phyloP scores from a whole-genome alignment of 2,113 vertebrate genomes.

The Sphyrna mokarran region DNA sequence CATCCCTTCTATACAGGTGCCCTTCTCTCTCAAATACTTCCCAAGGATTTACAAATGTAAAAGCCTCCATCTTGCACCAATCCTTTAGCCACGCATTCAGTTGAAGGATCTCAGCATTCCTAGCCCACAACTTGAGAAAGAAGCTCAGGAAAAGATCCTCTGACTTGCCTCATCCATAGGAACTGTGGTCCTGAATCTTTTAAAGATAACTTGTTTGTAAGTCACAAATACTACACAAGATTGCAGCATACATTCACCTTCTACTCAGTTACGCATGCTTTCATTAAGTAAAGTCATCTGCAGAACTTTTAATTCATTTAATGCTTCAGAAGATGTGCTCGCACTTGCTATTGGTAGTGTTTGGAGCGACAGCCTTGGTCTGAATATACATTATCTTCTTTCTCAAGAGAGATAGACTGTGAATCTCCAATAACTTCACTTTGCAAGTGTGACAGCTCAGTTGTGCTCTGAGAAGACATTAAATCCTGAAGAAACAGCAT shows the following conservation, averaged over 20 bases:
- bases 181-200: too few relatives aligned
- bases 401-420: neutral
- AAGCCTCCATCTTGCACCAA: too few relatives aligned
- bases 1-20: too few relatives aligned
- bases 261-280: slow-evolving; percentile 34
- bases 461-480: slow-evolving; percentile 14
- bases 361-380: slow-evolving; percentile 85
- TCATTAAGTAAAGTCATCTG: slow-evolving; percentile 63
- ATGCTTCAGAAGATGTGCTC: slow-evolving; percentile 45
- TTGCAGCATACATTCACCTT: neutral
- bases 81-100: too few relatives aligned
- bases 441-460: neutral
- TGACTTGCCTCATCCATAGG: neutral
- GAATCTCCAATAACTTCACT: neutral
- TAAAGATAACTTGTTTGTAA: neutral
- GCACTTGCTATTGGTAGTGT: slow-evolving; percentile 41
- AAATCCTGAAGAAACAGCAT: slow-evolving; percentile 48
- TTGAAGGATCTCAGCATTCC: too few relatives aligned
- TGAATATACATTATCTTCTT: slow-evolving; percentile 53
- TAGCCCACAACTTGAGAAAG: too few relatives aligned
- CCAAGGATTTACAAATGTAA: too few relatives aligned
- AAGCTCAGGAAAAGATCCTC: neutral
- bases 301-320: slow-evolving; percentile 61
- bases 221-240: neutral
- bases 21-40: too few relatives aligned